These are phyloP conservation scores for Nomada goodeniana DNA, from an alignment of 2,888 invertebrate genomes.

Conservation along the genomic window DNA sequence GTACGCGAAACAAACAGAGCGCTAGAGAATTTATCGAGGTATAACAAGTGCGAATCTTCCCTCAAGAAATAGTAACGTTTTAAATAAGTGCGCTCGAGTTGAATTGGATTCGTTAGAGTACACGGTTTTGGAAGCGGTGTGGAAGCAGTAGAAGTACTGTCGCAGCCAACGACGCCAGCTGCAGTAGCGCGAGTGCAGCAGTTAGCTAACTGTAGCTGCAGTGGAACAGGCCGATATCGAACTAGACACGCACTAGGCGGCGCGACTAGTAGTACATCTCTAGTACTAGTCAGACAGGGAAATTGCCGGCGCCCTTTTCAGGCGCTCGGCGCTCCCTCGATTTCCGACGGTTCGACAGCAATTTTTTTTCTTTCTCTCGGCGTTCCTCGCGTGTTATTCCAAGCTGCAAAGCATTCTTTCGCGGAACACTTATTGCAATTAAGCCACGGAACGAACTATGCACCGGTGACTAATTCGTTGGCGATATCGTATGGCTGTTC, in stretches of 20 bases:
- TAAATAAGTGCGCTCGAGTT: conserved; percentile 7
- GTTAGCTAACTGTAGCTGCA: conserved; percentile 64
- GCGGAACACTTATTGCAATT: background rate
- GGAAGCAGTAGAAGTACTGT: conserved; percentile 15
- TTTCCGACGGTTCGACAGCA: background rate
- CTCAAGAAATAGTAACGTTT: background rate
- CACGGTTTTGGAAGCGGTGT: background rate
- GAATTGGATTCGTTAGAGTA: conserved; percentile 17
- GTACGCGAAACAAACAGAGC: background rate
- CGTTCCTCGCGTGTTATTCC: background rate
- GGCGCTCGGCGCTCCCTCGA: background rate
- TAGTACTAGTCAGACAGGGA: conserved; percentile 77
- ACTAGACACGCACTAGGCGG: conserved; percentile 64
- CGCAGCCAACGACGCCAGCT: conserved; percentile 6
- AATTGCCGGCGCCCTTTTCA: conserved; percentile 29
- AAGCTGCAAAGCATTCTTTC: background rate
- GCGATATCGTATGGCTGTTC: conserved; percentile 28
- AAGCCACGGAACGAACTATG: background rate
- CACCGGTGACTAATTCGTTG: conserved; percentile 26
- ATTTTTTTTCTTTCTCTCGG: background rate
- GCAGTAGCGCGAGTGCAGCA: conserved; percentile 57
- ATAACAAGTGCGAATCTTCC: background rate
- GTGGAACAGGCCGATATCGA: conserved; percentile 58
- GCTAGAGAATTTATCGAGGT: background rate
- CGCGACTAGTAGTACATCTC: conserved; percentile 76